Base-by-base conservation (phyloP, 2,888 invertebrate species). In the Heliconius sara region DNA sequence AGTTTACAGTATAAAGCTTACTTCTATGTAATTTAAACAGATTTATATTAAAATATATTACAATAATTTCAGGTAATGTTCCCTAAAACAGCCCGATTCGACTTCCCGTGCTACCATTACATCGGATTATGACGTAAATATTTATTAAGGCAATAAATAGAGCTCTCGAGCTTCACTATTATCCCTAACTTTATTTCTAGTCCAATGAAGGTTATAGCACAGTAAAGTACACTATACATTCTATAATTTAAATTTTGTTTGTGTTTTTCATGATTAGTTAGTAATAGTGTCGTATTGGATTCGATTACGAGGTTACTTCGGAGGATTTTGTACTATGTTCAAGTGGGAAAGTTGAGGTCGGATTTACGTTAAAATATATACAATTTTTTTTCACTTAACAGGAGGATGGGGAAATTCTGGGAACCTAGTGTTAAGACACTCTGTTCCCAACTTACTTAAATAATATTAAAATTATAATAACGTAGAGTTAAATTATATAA, bases 41-140 rank as follows among this genome's bases (percentile, higher is more conserved):
- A 77, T 73, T 78, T 80, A 80, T 72, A 79, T 77, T 82, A 70
- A 82, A 83, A 80, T 82, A 82, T 83, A 80, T 84, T 84, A 83
- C 83, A 83, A 78, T 78, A 77, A 84, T 84, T 83, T 83, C 79
- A 82, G 77, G 82, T 77, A 82, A 81, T 73, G 57, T 3, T 57
- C n/a, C 57, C 81, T 81, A 80, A 83, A 83, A 83, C 81, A 81
- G 81, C 77, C 83, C 82, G 83, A 84, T 85, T 84, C 83, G 80
- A 82, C 81, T 86, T 87, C 86, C 88, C 83, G 85, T 80, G 86
- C 85, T 84, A 84, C 87, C 88, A 90, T 91, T 90, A 89, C 89
- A 87, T 87, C 83, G 89, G 91, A 92, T 92, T 92, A 92, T 92
- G 90, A 90, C 88, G 91, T 91, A 91, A 91, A 91, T 91, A 91